Percentiles rank a stretch among this genome's conserved stretches.
These are phyloP conservation scores for Dicycla oo DNA, from an alignment of 2,888 invertebrate genomes.

Conservation along the genomic window DNA sequence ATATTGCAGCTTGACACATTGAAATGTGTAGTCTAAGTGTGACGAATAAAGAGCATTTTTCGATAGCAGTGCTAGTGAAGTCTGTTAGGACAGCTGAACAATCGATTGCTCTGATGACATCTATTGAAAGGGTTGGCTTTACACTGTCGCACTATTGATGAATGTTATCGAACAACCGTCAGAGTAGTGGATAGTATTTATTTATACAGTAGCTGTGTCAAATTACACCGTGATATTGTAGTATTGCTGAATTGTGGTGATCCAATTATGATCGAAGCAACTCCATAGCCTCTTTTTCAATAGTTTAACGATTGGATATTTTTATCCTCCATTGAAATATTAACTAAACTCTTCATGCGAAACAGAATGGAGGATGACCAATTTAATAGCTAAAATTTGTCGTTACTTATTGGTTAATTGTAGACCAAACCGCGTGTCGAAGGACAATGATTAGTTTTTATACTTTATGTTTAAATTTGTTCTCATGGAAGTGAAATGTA, in stretches of 20 bases:
- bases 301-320: neutral
- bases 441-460: too few species aligned
- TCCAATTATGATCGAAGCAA: too few species aligned
- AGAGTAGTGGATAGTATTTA: neutral
- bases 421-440: neutral
- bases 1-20: neutral
- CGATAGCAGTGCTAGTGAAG: neutral
- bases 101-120: constrained; percentile 25
- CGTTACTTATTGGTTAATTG: neutral
- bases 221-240: neutral
- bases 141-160: constrained; percentile 18
- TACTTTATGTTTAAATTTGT: too few species aligned
- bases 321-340: neutral
- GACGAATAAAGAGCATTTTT: constrained; percentile 15
- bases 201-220: neutral
- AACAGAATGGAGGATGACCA: neutral
- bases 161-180: constrained; percentile 7
- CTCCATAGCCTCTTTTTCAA: too few species aligned
- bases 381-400: constrained; percentile 6
- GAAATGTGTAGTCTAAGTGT: neutral
- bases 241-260: neutral
- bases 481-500: too few species aligned
- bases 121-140: constrained; percentile 42
- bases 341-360: neutral
- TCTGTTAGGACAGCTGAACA: constrained; percentile 1